phyloP scores from a whole-genome alignment of 2,113 vertebrate genomes.

The Herpailurus yagouaroundi region DNA sequence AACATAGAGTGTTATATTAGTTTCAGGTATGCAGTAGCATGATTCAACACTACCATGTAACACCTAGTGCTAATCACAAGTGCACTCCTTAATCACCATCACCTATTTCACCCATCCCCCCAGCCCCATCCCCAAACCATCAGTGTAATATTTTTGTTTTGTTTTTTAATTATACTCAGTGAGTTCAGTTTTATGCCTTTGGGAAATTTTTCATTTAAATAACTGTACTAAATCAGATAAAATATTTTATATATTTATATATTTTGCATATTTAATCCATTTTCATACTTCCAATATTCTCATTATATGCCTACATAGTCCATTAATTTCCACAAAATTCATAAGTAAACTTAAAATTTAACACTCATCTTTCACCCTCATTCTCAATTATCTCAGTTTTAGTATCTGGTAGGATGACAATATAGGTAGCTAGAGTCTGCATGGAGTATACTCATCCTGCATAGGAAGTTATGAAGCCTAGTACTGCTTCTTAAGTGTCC shows the following conservation, averaged over 20 bases:
- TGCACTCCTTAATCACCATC: background rate
- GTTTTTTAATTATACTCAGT: background rate
- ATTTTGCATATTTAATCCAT: background rate
- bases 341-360: background rate
- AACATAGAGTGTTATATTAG: background rate
- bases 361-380: background rate
- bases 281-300: background rate
- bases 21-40: background rate
- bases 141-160: background rate
- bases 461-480: background rate
- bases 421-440: background rate
- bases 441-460: background rate
- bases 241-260: background rate
- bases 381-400: background rate
- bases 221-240: background rate
- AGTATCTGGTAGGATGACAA: background rate
- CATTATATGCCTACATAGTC: background rate
- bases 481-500: background rate
- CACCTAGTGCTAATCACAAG: background rate
- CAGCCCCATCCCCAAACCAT: background rate
- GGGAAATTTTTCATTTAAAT: background rate
- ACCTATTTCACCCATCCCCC: background rate
- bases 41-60: background rate
- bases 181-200: background rate
- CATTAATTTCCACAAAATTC: background rate